Base-by-base conservation (phyloP, 64 coral and sea anemone species). In the Dendrophyllia cribrosa region DNA sequence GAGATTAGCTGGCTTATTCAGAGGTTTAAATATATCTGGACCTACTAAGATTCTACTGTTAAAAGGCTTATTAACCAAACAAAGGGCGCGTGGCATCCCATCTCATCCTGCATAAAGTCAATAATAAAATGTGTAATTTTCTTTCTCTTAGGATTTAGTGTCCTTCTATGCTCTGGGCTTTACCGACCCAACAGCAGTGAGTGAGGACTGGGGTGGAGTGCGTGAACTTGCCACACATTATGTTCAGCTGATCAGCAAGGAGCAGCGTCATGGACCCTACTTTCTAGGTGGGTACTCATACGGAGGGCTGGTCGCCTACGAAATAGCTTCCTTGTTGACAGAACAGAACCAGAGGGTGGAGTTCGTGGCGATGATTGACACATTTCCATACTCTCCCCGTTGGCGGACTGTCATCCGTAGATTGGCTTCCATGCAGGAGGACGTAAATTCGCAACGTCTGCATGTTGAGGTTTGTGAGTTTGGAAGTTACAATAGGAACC, bases 301-400 rank as follows among this genome's bases (percentile, higher is more conserved):
- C 69, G 91, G 91, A 17, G 91, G 91, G 15, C 34, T 93, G 2
- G 45, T 93, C n/a, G 91, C 83, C 6, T 93, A 93, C 59, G 91
- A 93, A 77, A 93, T 93, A 46, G 91, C 91, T 7, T 78, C 72
- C 56, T n/a, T 93, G 14, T 64, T 93, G 45, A 78, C 46, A 46
- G 83, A 88, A 44, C 45, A 88, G 4, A 86, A 79, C 4, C 82
- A 93, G 16, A 59, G 47, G 15, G 91, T 93, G 3, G 91, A 66
- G 19, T 93, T 93, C 12, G 70, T 93, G 11, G 69, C 82, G 8
- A 93, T 93, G 91, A 93, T 93, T 70, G 91, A 93, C 74, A 87
- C 91, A 53, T 93, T 87, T 52, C 74, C 61, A 0, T 90, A 75
- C 75, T 48, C 24, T 4, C 43, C 60, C 0, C 51, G 22, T 8